These are phyloP conservation scores for Coelopa pilipes DNA, from an alignment of 2,888 invertebrate genomes.

Conservation along the genomic window DNA sequence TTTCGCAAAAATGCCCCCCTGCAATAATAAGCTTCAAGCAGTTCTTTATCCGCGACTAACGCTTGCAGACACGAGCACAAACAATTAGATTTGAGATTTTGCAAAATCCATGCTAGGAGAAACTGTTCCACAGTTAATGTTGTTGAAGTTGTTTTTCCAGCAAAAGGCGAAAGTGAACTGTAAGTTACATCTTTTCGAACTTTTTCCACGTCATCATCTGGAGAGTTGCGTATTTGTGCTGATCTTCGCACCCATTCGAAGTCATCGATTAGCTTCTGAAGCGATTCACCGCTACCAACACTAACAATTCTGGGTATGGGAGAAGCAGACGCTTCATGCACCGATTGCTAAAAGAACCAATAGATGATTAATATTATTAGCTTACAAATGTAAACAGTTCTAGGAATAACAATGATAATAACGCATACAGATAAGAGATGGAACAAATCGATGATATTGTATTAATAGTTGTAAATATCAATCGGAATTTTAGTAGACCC, in stretches of 20 bases:
- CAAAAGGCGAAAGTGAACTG: slow-evolving; percentile 5
- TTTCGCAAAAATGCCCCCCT: slow-evolving; percentile 72
- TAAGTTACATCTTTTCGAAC: too few species aligned
- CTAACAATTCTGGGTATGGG: not conserved
- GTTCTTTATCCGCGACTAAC: slow-evolving; percentile 72
- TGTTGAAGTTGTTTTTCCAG: not conserved
- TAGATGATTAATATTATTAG: not conserved
- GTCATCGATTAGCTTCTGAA: slow-evolving; percentile 53
- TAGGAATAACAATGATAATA: not conserved
- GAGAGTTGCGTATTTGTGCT: slow-evolving; percentile 43
- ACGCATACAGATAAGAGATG: too few species aligned
- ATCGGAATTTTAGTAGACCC: too few species aligned
- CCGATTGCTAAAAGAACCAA: slow-evolving; percentile 1
- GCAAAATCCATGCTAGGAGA: slow-evolving; percentile 52
- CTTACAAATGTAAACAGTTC: not conserved
- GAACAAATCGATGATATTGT: too few species aligned
- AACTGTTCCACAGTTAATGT: slow-evolving; percentile 44
- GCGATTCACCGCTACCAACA: not conserved
- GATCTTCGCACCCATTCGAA: slow-evolving; percentile 57
- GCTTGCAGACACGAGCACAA: slow-evolving; percentile 69
- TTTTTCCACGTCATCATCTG: slow-evolving; percentile 23
- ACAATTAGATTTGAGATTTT: slow-evolving; percentile 51
- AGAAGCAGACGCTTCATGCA: slow-evolving; percentile 3
- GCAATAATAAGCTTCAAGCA: slow-evolving; percentile 71
- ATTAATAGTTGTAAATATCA: too few species aligned